A percentile compares a stretch with the other conserved stretches of the same genome.
Conservation (phyloP, 2,797 vertebrate genomes). For the Malacoctenus gilli region DNA sequence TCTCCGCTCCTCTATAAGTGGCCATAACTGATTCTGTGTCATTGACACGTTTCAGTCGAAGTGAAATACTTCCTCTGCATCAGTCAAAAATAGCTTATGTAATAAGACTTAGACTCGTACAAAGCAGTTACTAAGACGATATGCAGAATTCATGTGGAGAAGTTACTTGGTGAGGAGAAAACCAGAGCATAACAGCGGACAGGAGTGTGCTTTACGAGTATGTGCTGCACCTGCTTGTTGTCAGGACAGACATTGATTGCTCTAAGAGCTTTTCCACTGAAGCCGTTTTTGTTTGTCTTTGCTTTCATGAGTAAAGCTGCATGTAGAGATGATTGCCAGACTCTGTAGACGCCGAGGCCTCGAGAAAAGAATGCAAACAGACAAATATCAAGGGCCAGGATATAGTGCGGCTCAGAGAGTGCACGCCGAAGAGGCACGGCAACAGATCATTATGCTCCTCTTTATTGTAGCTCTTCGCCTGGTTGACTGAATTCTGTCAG, state of each 20-base stretch:
- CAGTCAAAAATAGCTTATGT: no score
- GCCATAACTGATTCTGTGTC: background rate
- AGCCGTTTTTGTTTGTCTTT: conserved; percentile 45
- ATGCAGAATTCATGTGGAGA: background rate
- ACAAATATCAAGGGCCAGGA: conserved; percentile 7
- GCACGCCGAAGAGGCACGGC: background rate
- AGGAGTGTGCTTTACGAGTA: conserved; percentile 13
- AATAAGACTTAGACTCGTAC: no score
- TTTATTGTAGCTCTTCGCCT: conserved; percentile 10
- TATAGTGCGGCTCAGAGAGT: conserved; percentile 8
- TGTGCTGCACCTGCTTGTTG: conserved; percentile 28
- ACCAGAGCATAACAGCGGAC: background rate
- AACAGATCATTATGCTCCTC: conserved; percentile 2
- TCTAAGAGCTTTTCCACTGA: conserved; percentile 53
- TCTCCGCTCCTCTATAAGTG: conserved; percentile 13
- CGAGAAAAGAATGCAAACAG: conserved; percentile 50
- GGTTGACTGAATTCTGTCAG: conserved; percentile 5
- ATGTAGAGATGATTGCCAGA: conserved; percentile 52
- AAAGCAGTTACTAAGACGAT: no score
- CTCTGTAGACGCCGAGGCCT: conserved; percentile 22
- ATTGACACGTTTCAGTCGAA: conserved; percentile 23
- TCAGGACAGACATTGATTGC: conserved; percentile 35
- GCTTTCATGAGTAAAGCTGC: conserved; percentile 49
- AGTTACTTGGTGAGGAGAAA: background rate
- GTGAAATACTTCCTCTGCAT: conserved; percentile 2